Conservation (phyloP, 2,113 vertebrate species). For the Callocephalon fimbriatum region DNA sequence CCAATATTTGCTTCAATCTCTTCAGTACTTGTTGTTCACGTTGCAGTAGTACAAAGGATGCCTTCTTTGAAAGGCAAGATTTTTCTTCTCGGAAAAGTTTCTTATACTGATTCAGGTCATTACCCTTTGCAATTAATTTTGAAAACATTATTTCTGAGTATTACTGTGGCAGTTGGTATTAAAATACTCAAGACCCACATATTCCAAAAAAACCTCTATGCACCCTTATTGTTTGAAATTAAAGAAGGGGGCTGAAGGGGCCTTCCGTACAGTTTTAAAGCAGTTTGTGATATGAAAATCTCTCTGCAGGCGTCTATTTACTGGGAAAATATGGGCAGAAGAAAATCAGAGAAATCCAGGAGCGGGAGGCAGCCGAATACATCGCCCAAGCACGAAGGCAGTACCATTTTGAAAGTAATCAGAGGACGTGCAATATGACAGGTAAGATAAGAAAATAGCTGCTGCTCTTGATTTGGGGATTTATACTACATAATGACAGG, state of each 20-base stretch:
- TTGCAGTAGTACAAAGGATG: background rate
- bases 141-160: background rate
- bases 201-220: accelerated
- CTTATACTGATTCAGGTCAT: background rate
- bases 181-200: background rate
- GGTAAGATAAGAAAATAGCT: constrained; percentile 75
- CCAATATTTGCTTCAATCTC: background rate
- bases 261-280: background rate
- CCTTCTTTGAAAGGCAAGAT: background rate
- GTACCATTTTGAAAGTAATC: constrained; percentile 98
- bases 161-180: background rate
- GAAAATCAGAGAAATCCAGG: constrained; percentile 93
- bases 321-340: constrained; percentile 94
- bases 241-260: background rate
- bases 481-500: background rate
- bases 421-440: constrained; percentile 98
- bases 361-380: constrained; percentile 92
- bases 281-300: background rate
- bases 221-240: background rate
- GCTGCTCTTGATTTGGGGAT: background rate
- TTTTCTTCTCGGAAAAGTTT: background rate
- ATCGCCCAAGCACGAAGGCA: constrained; percentile 92
- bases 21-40: background rate
- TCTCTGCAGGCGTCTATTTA: constrained; percentile 87
- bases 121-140: background rate